phyloP scores from a whole-genome alignment of 1,140 invertebrate genomes.

The Aplysia californica region DNA sequence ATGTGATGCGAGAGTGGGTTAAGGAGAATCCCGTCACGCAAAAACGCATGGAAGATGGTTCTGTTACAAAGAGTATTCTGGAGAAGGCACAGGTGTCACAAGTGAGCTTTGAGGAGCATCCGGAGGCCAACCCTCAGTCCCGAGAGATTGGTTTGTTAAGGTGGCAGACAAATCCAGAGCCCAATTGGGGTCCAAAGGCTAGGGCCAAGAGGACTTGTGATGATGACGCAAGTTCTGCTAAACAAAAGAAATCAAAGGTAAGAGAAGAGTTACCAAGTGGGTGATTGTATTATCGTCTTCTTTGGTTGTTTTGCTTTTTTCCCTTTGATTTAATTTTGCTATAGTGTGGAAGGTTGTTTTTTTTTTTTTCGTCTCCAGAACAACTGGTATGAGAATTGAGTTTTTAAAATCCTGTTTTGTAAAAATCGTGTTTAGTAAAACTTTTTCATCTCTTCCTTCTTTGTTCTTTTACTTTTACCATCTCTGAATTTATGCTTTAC shows the following conservation, averaged over 20 bases:
- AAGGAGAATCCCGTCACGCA: constrained; percentile 72
- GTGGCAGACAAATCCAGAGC: constrained; percentile 88
- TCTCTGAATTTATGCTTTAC: no score
- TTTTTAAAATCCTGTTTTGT: no score
- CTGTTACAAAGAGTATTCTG: constrained; percentile 48
- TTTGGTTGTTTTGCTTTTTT: no score
- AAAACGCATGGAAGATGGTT: constrained; percentile 46
- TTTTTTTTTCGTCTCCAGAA: no score
- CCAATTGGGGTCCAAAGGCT: constrained; percentile 90
- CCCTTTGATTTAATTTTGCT: no score
- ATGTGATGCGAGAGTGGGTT: constrained; percentile 88
- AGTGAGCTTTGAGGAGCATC: constrained; percentile 76
- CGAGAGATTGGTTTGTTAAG: constrained; percentile 78
- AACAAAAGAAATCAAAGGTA: constrained; percentile 10
- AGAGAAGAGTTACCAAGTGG: no score
- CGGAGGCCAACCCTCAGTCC: constrained; percentile 83
- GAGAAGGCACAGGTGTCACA: constrained; percentile 61
- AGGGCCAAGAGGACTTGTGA: constrained; percentile 58
- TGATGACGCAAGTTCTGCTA: background rate
- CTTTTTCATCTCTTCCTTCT: no score
- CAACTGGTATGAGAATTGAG: no score
- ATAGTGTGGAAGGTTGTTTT: no score
- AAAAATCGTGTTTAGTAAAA: no score
- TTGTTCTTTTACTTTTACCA: no score
- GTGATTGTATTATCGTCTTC: no score